These are phyloP conservation scores for Kuschelorhynchus macadamiae DNA, from an alignment of 2,888 invertebrate species.

Conservation along the genomic window DNA sequence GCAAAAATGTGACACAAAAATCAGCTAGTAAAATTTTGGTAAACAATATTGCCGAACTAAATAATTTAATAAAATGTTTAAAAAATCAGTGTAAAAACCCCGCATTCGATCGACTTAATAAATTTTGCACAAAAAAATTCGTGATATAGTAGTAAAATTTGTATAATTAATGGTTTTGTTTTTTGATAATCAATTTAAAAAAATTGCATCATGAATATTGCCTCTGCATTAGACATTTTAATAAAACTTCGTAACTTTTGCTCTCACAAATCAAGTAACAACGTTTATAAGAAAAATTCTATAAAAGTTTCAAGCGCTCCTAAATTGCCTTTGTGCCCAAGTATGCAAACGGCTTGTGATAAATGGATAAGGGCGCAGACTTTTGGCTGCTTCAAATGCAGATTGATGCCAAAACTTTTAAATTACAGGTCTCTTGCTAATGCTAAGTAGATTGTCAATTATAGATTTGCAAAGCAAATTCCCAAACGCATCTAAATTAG, in stretches of 20 bases:
- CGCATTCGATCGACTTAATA: too few relatives aligned
- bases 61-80: too few relatives aligned
- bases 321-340: not conserved
- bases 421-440: not conserved
- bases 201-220: not conserved
- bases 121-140: too few relatives aligned
- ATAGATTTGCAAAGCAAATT: not conserved
- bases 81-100: too few relatives aligned
- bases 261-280: not conserved
- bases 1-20: too few relatives aligned
- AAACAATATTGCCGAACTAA: too few relatives aligned
- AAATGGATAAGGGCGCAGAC: conserved; percentile 3
- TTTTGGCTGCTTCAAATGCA: conserved; percentile 13
- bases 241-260: conserved; percentile 7
- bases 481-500: too few relatives aligned
- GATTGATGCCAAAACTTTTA: conserved; percentile 8
- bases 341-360: conserved; percentile 12
- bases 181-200: too few relatives aligned
- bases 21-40: too few relatives aligned
- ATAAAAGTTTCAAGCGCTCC: not conserved
- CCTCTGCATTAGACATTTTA: conserved; percentile 3
- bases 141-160: too few relatives aligned
- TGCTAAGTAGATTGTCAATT: too few relatives aligned
- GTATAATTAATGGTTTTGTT: too few relatives aligned
- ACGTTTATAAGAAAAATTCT: conserved; percentile 3